Conservation (phyloP, 1,140 invertebrate species). For the Phthorimaea operculella region DNA sequence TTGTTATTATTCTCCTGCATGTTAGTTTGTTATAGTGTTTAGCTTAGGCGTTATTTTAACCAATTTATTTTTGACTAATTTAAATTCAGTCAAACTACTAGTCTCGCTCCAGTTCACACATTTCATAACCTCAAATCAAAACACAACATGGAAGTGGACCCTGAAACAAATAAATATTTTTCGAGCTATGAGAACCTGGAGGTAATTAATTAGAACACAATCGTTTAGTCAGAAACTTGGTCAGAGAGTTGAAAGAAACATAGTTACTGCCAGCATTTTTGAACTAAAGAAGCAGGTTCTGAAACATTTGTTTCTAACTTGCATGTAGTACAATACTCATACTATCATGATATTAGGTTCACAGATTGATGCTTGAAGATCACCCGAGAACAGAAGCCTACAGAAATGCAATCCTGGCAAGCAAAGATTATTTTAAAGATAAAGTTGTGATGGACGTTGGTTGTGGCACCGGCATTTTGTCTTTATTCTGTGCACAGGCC, state of each 20-base stretch:
- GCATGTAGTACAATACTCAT: too few relatives aligned
- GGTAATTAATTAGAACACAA: constrained; percentile 32
- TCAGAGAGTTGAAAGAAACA: background rate
- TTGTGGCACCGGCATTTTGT: constrained; percentile 96
- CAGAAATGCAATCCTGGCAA: constrained; percentile 83
- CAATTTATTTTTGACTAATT: too few relatives aligned
- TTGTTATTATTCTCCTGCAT: too few relatives aligned
- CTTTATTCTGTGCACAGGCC: constrained; percentile 93
- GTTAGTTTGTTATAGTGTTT: too few relatives aligned
- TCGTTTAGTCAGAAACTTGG: constrained; percentile 2
- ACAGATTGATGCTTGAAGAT: constrained; percentile 84
- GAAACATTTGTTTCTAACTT: background rate
- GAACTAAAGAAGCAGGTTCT: background rate
- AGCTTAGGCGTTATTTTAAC: too few relatives aligned
- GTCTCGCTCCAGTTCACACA: too few relatives aligned
- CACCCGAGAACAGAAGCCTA: constrained; percentile 84
- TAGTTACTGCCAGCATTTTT: background rate
- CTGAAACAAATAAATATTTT: constrained; percentile 51
- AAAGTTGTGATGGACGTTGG: constrained; percentile 95
- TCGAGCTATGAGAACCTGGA: constrained; percentile 69
- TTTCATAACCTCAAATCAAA: background rate
- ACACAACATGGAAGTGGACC: constrained; percentile 17
- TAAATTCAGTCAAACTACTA: too few relatives aligned
- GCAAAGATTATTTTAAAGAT: constrained; percentile 72
- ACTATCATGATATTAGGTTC: constrained; percentile 68